phyloP scores from a whole-genome alignment of 1,140 invertebrate species.

The Psilanteris sp. region DNA sequence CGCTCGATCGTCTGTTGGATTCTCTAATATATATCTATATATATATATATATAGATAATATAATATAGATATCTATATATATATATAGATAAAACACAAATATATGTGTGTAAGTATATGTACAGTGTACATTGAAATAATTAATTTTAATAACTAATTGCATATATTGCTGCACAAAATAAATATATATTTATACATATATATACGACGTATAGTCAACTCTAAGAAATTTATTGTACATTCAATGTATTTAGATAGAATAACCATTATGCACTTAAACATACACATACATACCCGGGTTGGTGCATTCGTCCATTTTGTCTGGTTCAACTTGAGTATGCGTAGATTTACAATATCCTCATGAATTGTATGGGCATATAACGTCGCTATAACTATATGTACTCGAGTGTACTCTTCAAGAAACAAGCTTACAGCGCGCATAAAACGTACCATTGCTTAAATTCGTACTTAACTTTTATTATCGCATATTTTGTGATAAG shows the following conservation, averaged over 20 bases:
- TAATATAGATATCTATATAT: constrained; percentile 4
- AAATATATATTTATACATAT: too few relatives aligned
- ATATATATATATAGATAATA: constrained; percentile 3
- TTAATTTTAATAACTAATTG: too few relatives aligned
- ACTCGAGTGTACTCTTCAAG: constrained; percentile 2
- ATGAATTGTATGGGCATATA: constrained; percentile 34
- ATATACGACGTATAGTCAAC: too few relatives aligned
- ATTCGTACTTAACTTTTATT: constrained; percentile 26
- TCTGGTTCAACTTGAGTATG: constrained; percentile 28
- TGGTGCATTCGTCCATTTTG: constrained; percentile 6
- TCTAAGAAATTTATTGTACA: too few relatives aligned
- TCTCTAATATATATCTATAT: constrained; percentile 40
- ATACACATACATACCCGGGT: constrained; percentile 2
- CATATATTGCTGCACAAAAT: too few relatives aligned
- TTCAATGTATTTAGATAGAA: too few relatives aligned
- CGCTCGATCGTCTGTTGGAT: constrained; percentile 55
- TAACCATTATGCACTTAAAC: too few relatives aligned
- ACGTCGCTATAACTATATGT: constrained; percentile 19
- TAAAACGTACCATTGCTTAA: constrained; percentile 8
- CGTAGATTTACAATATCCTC: constrained; percentile 44
- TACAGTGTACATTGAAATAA: too few relatives aligned
- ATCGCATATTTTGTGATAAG: constrained; percentile 6
- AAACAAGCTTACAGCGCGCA: constrained; percentile 6
- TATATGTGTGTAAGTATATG: too few relatives aligned
- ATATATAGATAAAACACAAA: too few relatives aligned